These are phyloP conservation scores for Oncorhynchus mykiss DNA, from an alignment of 2,113 vertebrate genomes.

Conservation along the genomic window DNA sequence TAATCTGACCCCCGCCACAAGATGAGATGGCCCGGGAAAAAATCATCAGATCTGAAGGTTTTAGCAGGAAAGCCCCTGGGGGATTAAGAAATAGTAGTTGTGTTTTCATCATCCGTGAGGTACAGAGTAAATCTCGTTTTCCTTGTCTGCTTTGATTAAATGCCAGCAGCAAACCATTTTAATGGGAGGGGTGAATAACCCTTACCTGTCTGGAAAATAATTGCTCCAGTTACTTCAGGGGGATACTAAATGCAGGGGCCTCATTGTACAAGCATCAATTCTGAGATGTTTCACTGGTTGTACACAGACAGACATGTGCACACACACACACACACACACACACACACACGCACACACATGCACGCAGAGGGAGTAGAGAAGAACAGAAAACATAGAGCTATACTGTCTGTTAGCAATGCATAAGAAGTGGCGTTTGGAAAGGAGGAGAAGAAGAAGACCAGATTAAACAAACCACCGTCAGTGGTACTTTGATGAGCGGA, in stretches of 20 bases:
- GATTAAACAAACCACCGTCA: constrained; percentile 58
- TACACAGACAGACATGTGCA: not conserved
- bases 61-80: constrained; percentile 7
- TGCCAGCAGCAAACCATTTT: constrained; percentile 18
- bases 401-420: constrained; percentile 42
- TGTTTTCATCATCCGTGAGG: not conserved
- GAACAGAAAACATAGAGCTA: not conserved
- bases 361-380: too few relatives aligned
- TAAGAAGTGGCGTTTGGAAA: constrained; percentile 48
- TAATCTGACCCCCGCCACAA: constrained; percentile 20
- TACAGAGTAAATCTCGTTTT: constrained; percentile 11
- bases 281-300: not conserved
- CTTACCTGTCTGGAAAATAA: constrained; percentile 1
- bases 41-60: not conserved
- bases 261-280: not conserved
- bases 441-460: constrained; percentile 42
- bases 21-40: not conserved
- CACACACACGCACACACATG: not conserved
- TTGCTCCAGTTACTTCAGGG: constrained; percentile 10
- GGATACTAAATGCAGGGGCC: constrained; percentile 2
- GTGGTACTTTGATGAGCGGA: constrained; percentile 70
- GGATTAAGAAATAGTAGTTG: constrained; percentile 15
- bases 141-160: constrained; percentile 31
- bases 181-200: constrained; percentile 9
- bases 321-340: not conserved